These are phyloP conservation scores for Eudorcas thomsonii DNA, from an alignment of 2,113 vertebrate species.

Conservation along the genomic window DNA sequence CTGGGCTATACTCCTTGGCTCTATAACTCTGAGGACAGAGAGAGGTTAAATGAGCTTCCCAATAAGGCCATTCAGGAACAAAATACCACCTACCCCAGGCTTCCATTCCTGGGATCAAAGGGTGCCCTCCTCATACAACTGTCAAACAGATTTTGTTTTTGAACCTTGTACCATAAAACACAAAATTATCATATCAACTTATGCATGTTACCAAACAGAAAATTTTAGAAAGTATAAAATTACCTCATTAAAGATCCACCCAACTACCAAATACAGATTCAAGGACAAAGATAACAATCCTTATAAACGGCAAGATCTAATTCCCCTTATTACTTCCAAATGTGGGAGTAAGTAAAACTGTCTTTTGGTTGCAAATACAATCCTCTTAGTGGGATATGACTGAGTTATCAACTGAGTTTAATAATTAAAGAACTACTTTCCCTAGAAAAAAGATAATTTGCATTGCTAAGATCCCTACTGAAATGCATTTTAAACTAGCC, in stretches of 20 bases:
- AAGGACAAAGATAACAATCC: background rate
- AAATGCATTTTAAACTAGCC: constrained; percentile 1
- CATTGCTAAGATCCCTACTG: background rate
- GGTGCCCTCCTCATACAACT: background rate
- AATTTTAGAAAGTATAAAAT: background rate
- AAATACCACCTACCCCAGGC: background rate
- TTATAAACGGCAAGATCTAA: background rate
- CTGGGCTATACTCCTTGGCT: background rate
- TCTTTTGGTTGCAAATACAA: background rate
- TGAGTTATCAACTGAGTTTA: background rate
- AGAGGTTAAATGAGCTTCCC: background rate
- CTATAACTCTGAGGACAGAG: background rate
- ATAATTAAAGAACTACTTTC: background rate
- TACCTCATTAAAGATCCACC: background rate
- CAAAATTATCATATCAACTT: background rate
- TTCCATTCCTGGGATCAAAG: background rate
- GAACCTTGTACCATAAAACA: background rate
- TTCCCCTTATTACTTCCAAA: background rate
- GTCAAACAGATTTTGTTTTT: background rate
- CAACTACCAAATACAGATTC: background rate
- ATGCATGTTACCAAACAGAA: background rate
- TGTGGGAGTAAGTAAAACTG: background rate
- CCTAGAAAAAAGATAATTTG: constrained; percentile 1
- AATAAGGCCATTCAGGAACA: background rate
- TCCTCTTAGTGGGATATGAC: background rate